Percentiles rank a stretch among this genome's conserved stretches.
phyloP scores from a whole-genome alignment of 2,797 vertebrate species.

The Brachymystax lenok region DNA sequence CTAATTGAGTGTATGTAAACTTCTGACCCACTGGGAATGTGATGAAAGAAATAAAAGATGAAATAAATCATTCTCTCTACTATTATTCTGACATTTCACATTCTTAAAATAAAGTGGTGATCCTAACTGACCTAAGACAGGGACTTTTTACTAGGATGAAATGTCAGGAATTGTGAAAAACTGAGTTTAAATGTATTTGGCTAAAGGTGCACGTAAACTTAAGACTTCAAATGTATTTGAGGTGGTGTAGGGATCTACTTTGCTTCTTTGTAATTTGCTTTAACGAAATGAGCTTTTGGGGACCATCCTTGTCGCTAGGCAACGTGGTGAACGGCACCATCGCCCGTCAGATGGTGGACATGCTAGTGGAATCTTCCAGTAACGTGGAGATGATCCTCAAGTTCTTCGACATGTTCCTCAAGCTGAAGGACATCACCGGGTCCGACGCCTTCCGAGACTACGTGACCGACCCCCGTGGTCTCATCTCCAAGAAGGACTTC shows the following conservation, averaged over 20 bases:
- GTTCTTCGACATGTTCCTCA: conserved; percentile 99
- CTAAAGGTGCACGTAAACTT: no score
- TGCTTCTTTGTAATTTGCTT: background rate
- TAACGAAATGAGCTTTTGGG: background rate
- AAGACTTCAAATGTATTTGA: background rate
- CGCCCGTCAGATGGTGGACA: conserved; percentile 97
- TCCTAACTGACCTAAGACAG: no score
- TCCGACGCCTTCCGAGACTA: conserved; percentile 95
- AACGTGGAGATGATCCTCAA: conserved; percentile 99
- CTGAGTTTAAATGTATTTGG: no score
- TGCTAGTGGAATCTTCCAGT: conserved; percentile 97
- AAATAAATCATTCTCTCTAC: no score
- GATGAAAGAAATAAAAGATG: no score
- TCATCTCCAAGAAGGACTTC: conserved; percentile 98
- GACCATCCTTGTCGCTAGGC: conserved; percentile 68
- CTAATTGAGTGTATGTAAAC: no score
- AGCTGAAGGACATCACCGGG: conserved; percentile 93
- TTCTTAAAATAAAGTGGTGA: no score
- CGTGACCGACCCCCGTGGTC: conserved; percentile 89
- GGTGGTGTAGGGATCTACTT: background rate
- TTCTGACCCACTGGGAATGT: no score
- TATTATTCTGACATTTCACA: no score
- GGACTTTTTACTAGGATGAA: no score
- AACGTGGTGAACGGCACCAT: conserved; percentile 96
- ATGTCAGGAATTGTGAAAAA: no score